A percentile compares a stretch with the other conserved stretches of the same genome.
phyloP scores from a whole-genome alignment of 2,113 vertebrate species.

The Microcebus murinus region DNA sequence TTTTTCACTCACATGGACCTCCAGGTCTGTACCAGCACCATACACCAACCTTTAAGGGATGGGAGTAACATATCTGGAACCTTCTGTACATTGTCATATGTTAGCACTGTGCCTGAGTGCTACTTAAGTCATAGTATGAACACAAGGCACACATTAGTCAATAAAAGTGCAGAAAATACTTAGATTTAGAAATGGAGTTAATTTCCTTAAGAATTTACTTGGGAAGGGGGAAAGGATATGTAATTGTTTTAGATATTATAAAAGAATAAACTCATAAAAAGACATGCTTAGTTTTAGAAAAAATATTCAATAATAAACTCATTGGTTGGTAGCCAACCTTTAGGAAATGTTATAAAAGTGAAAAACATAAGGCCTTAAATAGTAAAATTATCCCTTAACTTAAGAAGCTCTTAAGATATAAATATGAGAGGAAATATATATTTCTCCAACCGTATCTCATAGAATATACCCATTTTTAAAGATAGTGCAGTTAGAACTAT shows the following conservation, averaged over 20 bases:
- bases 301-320: constrained; percentile 24
- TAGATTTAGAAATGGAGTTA: constrained; percentile 37
- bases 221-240: not conserved
- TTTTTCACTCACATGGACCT: constrained; percentile 41
- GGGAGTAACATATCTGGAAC: constrained; percentile 36
- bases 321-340: not conserved
- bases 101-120: not conserved
- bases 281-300: constrained; percentile 31
- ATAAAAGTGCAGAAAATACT: constrained; percentile 42
- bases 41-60: constrained; percentile 30
- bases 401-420: constrained; percentile 50
- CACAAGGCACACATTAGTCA: not conserved
- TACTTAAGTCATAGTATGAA: not conserved
- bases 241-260: not conserved
- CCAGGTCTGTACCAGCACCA: constrained; percentile 49
- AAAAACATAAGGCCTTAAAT: constrained; percentile 10
- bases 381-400: constrained; percentile 32
- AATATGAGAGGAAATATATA: constrained; percentile 26
- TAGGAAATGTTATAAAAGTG: constrained; percentile 51
- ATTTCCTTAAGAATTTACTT: constrained; percentile 36
- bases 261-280: constrained; percentile 45
- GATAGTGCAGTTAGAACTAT: not conserved
- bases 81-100: constrained; percentile 19
- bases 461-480: constrained; percentile 18
- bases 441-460: constrained; percentile 6